Percentiles rank a stretch among this genome's conserved stretches.
phyloP scores from a whole-genome alignment of 2,113 vertebrate species.

The Oncorhynchus nerka region DNA sequence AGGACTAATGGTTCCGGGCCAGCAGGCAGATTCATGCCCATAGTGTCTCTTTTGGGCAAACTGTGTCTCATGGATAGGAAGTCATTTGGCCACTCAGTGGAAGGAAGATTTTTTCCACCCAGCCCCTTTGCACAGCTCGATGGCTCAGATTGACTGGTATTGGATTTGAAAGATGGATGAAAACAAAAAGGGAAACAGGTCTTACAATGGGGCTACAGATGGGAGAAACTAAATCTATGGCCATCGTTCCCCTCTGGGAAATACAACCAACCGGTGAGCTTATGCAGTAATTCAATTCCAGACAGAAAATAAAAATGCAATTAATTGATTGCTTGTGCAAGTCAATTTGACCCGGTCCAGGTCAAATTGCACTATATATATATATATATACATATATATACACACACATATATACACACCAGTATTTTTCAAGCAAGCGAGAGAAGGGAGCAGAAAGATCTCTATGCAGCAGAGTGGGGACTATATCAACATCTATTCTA shows the following conservation, averaged over 20 bases:
- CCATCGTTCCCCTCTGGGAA: neutral
- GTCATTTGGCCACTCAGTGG: constrained; percentile 24
- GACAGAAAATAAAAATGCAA: neutral
- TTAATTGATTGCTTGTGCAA: neutral
- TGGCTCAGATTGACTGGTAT: constrained; percentile 23
- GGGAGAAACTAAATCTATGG: neutral
- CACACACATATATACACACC: neutral
- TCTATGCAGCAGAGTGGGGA: neutral
- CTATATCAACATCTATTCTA: constrained; percentile 1
- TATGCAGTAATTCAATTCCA: constrained; percentile 1
- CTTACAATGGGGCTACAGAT: constrained; percentile 10
- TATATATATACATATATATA: too few relatives aligned
- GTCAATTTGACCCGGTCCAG: neutral
- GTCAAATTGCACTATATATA: neutral
- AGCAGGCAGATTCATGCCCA: constrained; percentile 28
- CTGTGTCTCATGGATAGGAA: constrained; percentile 20
- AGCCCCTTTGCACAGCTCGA: constrained; percentile 13
- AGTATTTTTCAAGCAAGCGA: neutral
- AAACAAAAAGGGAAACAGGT: constrained; percentile 9
- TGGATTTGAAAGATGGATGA: constrained; percentile 24
- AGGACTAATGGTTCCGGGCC: constrained; percentile 20
- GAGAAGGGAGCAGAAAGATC: neutral
- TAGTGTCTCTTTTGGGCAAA: constrained; percentile 21
- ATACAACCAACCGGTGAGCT: neutral
- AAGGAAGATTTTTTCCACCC: constrained; percentile 1